Base-by-base conservation (phyloP, 1,140 invertebrate species). In the Papilio polytes region DNA sequence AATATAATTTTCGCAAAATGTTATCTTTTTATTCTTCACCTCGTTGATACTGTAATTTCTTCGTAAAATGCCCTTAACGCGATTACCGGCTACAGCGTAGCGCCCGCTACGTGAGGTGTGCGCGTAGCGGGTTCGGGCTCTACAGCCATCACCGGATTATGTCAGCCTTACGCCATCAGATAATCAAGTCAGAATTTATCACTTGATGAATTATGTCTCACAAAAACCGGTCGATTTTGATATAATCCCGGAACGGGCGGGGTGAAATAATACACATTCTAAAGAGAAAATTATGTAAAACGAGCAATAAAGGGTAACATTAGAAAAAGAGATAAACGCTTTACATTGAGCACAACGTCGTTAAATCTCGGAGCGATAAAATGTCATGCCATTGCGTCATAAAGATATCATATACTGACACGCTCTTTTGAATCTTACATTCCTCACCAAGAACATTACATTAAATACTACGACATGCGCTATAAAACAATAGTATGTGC, bases 131-230 rank as follows among this genome's bases (percentile, higher is more conserved):
- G 26, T 15, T 70, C 26, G 26, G 36, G 53, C n/a, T n/a, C 53
- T 56, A 70, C 63, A 70, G 63, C 63, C 3, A 70, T 70, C 63
- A 70, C 63, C 22, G 26, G 63, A 70, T 70, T 70, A 70, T 31
- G 26, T 15, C 26, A 70, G 63, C 31, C 13, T 70, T 70, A 70
- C 10, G 4, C 22, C 13, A 31, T 70, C 13, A 70, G 26, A 70
- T 70, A 70, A 70, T 36, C 3, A 36, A 70, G 63, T 70, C 63
- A 31, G 26, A 15, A 31, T 70, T 70, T 70, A 70, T 70, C 12
- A 12, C 12, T 31, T 36, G 3, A 70, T 70, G 12, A 70, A 31
- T 70, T 70, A 70, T 70, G 12, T 15, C 63, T 63, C 22, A 70
- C 20, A 63, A 63, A 66, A 70, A 36, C 63, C 26, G 13, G 26